Evolutionary conservation across 2,888 invertebrate species (phyloP), one percentile per base, ranked within the genome.

Genomic region (Phorcus lineatus): DNA sequence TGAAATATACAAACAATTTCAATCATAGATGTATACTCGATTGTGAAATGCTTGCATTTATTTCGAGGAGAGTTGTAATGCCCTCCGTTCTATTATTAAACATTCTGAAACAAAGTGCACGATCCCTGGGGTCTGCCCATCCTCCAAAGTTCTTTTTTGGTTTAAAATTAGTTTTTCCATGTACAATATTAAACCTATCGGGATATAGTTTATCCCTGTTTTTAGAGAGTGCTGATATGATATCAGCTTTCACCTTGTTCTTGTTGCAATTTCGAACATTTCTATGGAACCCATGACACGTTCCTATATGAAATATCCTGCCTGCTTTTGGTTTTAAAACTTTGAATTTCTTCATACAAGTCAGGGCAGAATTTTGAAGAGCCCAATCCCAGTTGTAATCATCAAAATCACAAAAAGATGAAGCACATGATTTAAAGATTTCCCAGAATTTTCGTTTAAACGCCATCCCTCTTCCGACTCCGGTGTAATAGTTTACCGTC

Each of bases 341-440:
- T 36, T 66, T 75, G 19, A 80, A 52, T 3, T 31, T 19, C 4
- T 66, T 66, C 6, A 80, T 62, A 16, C 80, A 80, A 36, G 36
- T 75, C 17, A 19, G n/a, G 3, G 66, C 52, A 3, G 53, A 31
- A 47, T 80, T n/a, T 17, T 75, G 47, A n/a, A 80, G 40, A 6
- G 62, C 19, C 66, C 67, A 80, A 53, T 80, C 80, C 80, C 80
- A 80, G 22, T 80, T 80, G 31, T 80, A 80, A 31, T 80, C 80
- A 53, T 80, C 80, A 40, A 76, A 74, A 11, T 24, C 31, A 47
- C 80, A 80, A 67, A 80, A 80, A 0, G 52, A 54, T n/a, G n/a
- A 17, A 0, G 54, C 76, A 66, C 80, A 80, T 36, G 57, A 24
- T 28, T n/a, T 47, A 9, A 80, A 36, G 52, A 19, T 19, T 28